Evolutionary conservation across 2,113 vertebrate genomes (phyloP).

Genomic region (Gadus chalcogrammus): DNA sequence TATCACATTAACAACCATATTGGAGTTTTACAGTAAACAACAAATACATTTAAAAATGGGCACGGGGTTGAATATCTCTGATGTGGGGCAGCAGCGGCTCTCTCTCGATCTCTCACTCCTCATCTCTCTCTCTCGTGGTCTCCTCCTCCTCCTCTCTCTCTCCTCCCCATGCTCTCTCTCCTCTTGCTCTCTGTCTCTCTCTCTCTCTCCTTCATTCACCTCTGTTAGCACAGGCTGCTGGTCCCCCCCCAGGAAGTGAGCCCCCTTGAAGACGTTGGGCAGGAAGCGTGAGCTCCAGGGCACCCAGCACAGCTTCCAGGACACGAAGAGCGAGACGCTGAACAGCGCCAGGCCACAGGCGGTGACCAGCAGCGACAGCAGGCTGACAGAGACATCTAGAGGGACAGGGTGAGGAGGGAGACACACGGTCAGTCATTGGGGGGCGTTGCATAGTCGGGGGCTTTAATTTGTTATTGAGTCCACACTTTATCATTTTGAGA

Average conservation of each 20-base stretch:
- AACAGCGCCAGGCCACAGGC: slow-evolving; percentile 89
- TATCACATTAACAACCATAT: no score
- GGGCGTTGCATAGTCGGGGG: not conserved
- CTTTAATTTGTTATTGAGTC: no score
- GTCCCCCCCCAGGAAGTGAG: slow-evolving; percentile 79
- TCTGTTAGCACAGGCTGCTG: slow-evolving; percentile 83
- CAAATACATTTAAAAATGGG: no score
- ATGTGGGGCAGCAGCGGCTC: no score
- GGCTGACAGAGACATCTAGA: slow-evolving; percentile 76
- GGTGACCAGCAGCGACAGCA: slow-evolving; percentile 76
- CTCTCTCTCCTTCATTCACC: slow-evolving; percentile 27
- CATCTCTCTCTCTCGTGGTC: no score
- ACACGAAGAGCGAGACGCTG: slow-evolving; percentile 95
- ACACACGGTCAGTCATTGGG: not conserved
- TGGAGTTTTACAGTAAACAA: no score
- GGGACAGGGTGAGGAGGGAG: not conserved
- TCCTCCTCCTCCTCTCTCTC: no score
- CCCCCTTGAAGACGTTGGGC: slow-evolving; percentile 80
- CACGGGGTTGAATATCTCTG: no score
- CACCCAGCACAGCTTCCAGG: slow-evolving; percentile 98
- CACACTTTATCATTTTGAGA: no score
- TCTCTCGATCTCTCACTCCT: no score
- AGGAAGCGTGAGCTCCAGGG: slow-evolving; percentile 89
- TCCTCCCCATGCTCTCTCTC: no score
- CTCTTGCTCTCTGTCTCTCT: no score